Percentiles rank a stretch among this genome's conserved stretches.
These are phyloP conservation scores for Drosophila lini DNA, from an alignment of 1,140 invertebrate species.

Conservation along the genomic window DNA sequence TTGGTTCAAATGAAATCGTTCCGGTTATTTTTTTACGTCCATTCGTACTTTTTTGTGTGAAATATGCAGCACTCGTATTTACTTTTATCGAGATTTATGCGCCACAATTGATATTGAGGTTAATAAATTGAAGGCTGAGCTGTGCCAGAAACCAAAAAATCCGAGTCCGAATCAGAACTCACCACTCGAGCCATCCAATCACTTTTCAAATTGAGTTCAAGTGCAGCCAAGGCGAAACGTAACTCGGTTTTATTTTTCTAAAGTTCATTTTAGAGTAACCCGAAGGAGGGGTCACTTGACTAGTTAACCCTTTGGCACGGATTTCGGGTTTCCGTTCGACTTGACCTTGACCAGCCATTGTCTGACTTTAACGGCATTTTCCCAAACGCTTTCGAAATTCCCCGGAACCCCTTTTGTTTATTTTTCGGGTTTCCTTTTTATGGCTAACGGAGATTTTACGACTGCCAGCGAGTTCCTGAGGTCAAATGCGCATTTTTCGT, in stretches of 20 bases:
- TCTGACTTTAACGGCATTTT: slow-evolving; percentile 50
- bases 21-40: slow-evolving; percentile 3
- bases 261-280: slow-evolving; percentile 55
- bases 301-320: slow-evolving; percentile 68
- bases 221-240: slow-evolving; percentile 63
- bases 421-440: slow-evolving; percentile 51
- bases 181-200: slow-evolving; percentile 21
- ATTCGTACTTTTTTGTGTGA: slow-evolving; percentile 42
- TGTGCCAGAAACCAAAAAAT: slow-evolving; percentile 41
- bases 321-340: slow-evolving; percentile 39
- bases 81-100: slow-evolving; percentile 81
- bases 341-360: slow-evolving; percentile 49
- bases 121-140: slow-evolving; percentile 78
- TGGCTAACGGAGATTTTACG: slow-evolving; percentile 39
- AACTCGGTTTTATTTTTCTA: slow-evolving; percentile 39
- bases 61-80: slow-evolving; percentile 77
- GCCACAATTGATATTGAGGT: slow-evolving; percentile 80
- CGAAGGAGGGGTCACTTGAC: slow-evolving; percentile 52
- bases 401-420: slow-evolving; percentile 43
- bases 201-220: slow-evolving; percentile 76
- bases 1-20: slow-evolving; percentile 74
- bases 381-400: slow-evolving; percentile 34
- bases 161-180: slow-evolving; percentile 17
- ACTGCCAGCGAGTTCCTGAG: slow-evolving; percentile 17
- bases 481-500: slow-evolving; percentile 47